These are phyloP conservation scores for Prochilodus magdalenae DNA, from an alignment of 2,113 vertebrate species.

Conservation along the genomic window DNA sequence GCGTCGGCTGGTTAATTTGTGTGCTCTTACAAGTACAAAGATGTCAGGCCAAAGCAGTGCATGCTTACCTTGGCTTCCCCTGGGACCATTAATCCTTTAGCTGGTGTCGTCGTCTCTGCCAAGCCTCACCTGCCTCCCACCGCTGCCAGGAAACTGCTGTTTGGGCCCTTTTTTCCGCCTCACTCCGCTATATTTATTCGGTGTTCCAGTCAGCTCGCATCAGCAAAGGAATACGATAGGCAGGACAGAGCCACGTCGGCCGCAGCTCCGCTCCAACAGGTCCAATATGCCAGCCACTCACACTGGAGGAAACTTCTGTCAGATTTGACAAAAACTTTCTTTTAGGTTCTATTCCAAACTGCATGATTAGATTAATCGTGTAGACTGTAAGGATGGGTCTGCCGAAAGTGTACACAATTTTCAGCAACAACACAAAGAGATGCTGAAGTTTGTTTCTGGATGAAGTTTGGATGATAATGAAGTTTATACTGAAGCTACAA, in stretches of 20 bases:
- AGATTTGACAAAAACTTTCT: too few relatives aligned
- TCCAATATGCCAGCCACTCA: neutral
- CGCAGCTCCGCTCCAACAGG: constrained; percentile 5
- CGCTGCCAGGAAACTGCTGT: constrained; percentile 72
- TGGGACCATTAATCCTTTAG: constrained; percentile 80
- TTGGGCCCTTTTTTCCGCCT: constrained; percentile 49
- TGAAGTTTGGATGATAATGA: too few relatives aligned
- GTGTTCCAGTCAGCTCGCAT: constrained; percentile 68
- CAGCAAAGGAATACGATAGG: constrained; percentile 58
- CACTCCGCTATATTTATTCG: constrained; percentile 62
- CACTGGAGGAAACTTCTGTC: neutral
- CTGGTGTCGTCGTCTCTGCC: constrained; percentile 73
- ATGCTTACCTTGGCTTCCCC: constrained; percentile 79
- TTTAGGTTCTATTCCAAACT: too few relatives aligned
- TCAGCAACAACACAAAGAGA: too few relatives aligned
- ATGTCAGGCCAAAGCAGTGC: constrained; percentile 78
- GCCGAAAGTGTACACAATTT: too few relatives aligned
- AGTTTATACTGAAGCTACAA: too few relatives aligned
- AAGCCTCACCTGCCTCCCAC: constrained; percentile 68
- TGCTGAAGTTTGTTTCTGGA: too few relatives aligned
- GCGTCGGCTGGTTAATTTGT: constrained; percentile 80
- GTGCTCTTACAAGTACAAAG: constrained; percentile 83
- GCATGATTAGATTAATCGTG: too few relatives aligned
- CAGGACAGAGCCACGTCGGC: neutral
- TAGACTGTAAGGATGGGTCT: too few relatives aligned